Conservation (phyloP, 2,888 invertebrate genomes). For the Nephrocerus scutellatus region DNA sequence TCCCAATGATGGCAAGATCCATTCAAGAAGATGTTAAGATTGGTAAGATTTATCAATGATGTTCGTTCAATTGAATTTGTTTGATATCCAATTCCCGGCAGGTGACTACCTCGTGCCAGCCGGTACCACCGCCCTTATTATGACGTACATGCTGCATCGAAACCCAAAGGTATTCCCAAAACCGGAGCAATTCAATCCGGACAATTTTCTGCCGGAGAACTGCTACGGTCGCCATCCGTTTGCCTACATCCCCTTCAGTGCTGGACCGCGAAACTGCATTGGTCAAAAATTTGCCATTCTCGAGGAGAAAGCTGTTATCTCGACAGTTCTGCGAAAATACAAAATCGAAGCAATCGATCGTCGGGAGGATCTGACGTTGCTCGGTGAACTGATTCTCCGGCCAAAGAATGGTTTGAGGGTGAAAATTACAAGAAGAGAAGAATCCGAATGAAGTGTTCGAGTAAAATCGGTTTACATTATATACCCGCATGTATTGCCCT, state of each 20-base stretch:
- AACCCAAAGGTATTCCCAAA: conserved; percentile 59
- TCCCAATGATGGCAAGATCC: conserved; percentile 57
- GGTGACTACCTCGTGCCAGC: conserved; percentile 44
- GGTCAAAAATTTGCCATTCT: conserved; percentile 55
- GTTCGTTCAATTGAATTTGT: background rate
- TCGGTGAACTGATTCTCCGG: conserved; percentile 56
- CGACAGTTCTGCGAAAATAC: conserved; percentile 53
- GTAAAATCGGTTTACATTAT: no score
- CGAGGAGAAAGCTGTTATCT: conserved; percentile 54
- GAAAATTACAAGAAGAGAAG: conserved; percentile 43
- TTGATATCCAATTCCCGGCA: conserved; percentile 17
- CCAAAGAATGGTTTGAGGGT: conserved; percentile 54
- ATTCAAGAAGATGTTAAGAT: conserved; percentile 53
- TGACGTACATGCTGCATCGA: conserved; percentile 61
- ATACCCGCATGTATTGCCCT: no score
- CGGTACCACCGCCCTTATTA: conserved; percentile 53
- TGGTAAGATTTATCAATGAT: conserved; percentile 45
- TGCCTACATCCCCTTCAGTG: conserved; percentile 63
- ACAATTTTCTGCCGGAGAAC: conserved; percentile 63
- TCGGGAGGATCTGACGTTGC: conserved; percentile 52
- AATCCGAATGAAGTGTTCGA: conserved; percentile 11
- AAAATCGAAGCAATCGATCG: conserved; percentile 52
- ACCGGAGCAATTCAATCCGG: conserved; percentile 62
- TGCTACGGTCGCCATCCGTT: conserved; percentile 56
- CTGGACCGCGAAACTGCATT: conserved; percentile 56